A percentile compares a stretch with the other conserved stretches of the same genome.
These are phyloP conservation scores for Psammodynastes pulverulentus DNA, from an alignment of 2,113 vertebrate species.

Conservation along the genomic window DNA sequence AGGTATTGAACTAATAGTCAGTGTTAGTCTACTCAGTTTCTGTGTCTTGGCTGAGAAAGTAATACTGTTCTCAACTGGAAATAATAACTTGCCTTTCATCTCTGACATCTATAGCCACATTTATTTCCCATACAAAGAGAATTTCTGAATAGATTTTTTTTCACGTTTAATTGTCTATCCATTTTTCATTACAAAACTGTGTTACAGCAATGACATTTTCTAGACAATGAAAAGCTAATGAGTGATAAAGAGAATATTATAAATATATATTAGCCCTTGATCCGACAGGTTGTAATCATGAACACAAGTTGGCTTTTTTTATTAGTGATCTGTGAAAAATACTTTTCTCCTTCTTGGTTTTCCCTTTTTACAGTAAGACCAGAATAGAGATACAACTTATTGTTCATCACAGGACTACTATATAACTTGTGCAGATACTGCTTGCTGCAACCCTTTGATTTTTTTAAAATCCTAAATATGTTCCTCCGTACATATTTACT, in stretches of 20 bases:
- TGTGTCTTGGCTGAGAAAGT: not conserved
- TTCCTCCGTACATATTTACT: not conserved
- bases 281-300: not conserved
- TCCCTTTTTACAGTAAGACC: too few relatives aligned
- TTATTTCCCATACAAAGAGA: not conserved
- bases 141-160: not conserved
- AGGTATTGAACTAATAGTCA: not conserved
- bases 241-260: not conserved
- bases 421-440: not conserved
- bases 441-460: not conserved
- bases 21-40: not conserved
- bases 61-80: not conserved
- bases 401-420: not conserved
- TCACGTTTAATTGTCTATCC: not conserved
- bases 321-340: not conserved
- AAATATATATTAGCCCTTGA: not conserved
- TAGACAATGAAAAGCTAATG: not conserved
- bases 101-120: not conserved
- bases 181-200: not conserved
- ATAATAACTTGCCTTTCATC: not conserved
- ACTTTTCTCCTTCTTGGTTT: not conserved
- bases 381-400: not conserved
- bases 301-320: not conserved
- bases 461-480: not conserved
- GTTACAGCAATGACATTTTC: not conserved